Base-by-base conservation (phyloP, 2,888 invertebrate genomes). In the Monoplex corrugatus region DNA sequence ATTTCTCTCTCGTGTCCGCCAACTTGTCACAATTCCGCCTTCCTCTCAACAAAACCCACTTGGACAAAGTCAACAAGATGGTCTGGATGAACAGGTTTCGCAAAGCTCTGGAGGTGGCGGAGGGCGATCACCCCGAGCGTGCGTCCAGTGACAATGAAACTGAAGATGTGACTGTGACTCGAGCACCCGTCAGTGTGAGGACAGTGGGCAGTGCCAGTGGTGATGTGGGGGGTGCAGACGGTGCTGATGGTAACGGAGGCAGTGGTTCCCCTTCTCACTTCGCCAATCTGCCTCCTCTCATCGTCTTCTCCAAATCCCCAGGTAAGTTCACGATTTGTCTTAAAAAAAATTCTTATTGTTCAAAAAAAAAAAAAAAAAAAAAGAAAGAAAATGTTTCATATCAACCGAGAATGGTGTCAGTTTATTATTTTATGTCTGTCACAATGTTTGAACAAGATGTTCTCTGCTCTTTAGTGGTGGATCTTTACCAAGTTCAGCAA, bases 51-150 rank as follows among this genome's bases (percentile, higher is more conserved):
- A 40, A 43, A 43, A 80, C 78, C 3, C 43, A 80, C 40, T 43
- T 80, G 40, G 43, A 80, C 78, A 19, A 43, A 28, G 78, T 80
- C 32, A 80, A 80, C 78, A 80, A 80, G 13, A 19, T 80, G 78
- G 78, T 43, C 28, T 80, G 78, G 78, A 80, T 80, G 78, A 80
- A 80, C 78, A 40, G 78, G 6, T 43, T 80, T 10, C 78, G 78
- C 78, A 43, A 40, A 28, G 43, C 40, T 10, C 40, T 80, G 23
- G 40, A 40, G 13, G 23, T 80, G 23, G 78, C 78, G 28, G 78
- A 80, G 40, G 43, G 43, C 5, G n/a, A n/a, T n/a, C 78, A 28
- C 28, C 28, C 78, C 40, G 40, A 40, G 23, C 78, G 78, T 5
- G 78, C 78, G 3, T 2, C 78, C 78, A 80, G 43, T 43, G 43